Evolutionary conservation across 2,888 invertebrate genomes (phyloP).

Genomic region (Cybosia mesomella): DNA sequence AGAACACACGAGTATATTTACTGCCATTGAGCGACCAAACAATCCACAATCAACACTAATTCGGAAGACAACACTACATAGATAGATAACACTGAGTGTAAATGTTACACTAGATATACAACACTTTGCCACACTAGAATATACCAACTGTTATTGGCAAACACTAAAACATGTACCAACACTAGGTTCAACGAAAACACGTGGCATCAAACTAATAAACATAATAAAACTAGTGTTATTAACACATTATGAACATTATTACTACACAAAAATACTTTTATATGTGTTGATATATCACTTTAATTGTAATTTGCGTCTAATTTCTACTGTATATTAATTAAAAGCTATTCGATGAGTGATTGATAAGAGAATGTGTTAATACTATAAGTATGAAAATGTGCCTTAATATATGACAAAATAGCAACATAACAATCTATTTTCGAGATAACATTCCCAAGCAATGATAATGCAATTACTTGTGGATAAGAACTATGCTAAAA

Average conservation of each 20-base stretch:
- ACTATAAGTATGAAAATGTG: neutral
- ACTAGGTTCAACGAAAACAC: neutral
- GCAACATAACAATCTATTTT: neutral
- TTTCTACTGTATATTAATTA: slow-evolving; percentile 3
- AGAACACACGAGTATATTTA: slow-evolving; percentile 3
- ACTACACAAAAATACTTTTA: neutral
- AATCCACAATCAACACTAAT: neutral
- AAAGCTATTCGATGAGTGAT: slow-evolving; percentile 9
- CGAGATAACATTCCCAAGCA: slow-evolving; percentile 19
- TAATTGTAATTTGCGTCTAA: neutral
- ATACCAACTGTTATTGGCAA: neutral
- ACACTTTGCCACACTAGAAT: neutral
- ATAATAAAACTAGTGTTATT: neutral
- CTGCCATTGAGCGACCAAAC: neutral
- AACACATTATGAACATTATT: neutral
- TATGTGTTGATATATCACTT: neutral
- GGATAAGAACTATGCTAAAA: slow-evolving; percentile 10
- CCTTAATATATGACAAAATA: slow-evolving; percentile 13
- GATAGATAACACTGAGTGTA: neutral
- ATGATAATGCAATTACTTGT: slow-evolving; percentile 16
- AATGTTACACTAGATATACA: neutral
- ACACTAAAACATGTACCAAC: neutral
- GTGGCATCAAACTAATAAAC: neutral
- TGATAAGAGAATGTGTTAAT: neutral
- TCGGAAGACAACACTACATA: neutral